These are phyloP conservation scores for Entomobrya multifasciata DNA, from an alignment of 2,888 invertebrate genomes.

Conservation along the genomic window DNA sequence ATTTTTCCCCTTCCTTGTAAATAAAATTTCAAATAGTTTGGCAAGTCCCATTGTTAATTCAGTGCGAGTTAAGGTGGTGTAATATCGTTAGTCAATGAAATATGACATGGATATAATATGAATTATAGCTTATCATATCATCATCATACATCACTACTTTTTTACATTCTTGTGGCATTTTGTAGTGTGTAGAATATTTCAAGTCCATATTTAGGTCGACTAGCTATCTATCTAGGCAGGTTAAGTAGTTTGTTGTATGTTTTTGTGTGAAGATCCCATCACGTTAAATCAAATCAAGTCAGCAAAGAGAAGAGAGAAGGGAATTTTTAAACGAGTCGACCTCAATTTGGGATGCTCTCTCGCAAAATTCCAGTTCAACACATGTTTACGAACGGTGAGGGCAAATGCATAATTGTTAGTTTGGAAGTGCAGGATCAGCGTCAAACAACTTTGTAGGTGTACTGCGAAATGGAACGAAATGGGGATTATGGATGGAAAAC, in stretches of 20 bases:
- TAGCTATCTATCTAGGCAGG: neutral
- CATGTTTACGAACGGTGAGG: conserved; percentile 29
- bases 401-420: neutral
- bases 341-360: conserved; percentile 64
- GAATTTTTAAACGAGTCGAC: conserved; percentile 73
- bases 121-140: neutral
- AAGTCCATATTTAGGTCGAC: neutral
- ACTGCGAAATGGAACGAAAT: conserved; percentile 41
- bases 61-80: no score
- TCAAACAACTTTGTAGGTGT: neutral
- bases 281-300: neutral
- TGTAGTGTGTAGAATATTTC: neutral
- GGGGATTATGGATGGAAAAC: neutral
- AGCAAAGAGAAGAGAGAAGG: conserved; percentile 49
- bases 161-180: neutral
- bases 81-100: no score
- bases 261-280: neutral
- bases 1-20: no score
- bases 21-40: no score
- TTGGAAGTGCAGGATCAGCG: no score
- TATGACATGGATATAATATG: neutral
- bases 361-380: conserved; percentile 69
- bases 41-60: no score
- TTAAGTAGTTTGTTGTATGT: neutral
- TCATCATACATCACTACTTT: neutral